Base-by-base conservation (phyloP, 2,113 vertebrate species). In the Passer montanus region DNA sequence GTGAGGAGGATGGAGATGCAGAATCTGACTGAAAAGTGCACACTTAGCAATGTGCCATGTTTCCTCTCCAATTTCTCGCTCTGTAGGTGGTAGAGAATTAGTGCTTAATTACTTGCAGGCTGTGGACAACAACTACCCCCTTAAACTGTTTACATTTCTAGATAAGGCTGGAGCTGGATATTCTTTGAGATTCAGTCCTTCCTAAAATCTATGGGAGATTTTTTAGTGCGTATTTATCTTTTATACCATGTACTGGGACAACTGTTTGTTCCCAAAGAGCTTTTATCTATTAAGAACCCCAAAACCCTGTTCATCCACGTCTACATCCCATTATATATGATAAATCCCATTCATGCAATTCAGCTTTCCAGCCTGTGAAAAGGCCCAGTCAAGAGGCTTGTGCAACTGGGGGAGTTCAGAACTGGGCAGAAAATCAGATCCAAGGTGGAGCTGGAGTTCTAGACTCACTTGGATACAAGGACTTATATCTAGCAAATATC, bases 71-170 rank as follows among this genome's bases (percentile, higher is more conserved):
- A 27, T 94, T 93, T 74, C 70, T 93, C 14, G 12, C 96, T 96
- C 77, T 21, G 90, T 96, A 97, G 96, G 95, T 95, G 94, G 95
- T 84, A 89, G 50, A 67, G 64, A 97, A 94, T 95, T 91, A 92
- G 79, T 84, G 74, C 59, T 92, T 96, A 95, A 96, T 97, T 93
- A 77, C 74, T 94, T 94, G 67, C 95, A 95, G 96, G 89, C 94
- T 86, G 55, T 52, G 47, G 89, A 92, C 49, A 90, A 60, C 87
- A 95, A 95, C 35, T 60, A 83, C 47, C 47, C 73, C 67, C 64
- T 74, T 77, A 47, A 81, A 76, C 66, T 97, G 94, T 97, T 97
- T 97, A 91, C 83, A 74, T 96, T 95, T 95, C 80, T 94, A 94
- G 79, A 24, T 85, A 55, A 94, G 68, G 82, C 94, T 90, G 93